Evolutionary conservation across 2,797 vertebrate genomes (phyloP), one percentile per base, ranked within the genome.

Genomic region (Phalloptychus januarius): DNA sequence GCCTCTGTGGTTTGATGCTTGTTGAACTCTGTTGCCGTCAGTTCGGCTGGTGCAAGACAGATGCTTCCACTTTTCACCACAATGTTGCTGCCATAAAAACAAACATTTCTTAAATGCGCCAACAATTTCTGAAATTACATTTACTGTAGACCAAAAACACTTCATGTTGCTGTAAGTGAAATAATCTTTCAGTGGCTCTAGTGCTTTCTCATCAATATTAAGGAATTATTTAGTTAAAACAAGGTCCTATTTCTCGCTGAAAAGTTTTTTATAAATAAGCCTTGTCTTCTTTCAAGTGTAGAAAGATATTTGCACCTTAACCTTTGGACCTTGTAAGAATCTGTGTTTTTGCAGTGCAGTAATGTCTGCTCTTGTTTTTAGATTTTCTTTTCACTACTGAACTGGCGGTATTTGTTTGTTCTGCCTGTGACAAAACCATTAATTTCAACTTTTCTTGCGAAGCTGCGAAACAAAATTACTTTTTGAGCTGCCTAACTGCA

Each of bases 1-100:
- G 46, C 20, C 4, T 11, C 36, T 36, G 72, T 36, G 80, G 78
- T 79, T 86, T 83, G 23, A 71, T 54, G n/a, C 58, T 74, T 20
- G 15, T 38, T 20, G 1, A 40, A 74, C 28, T 10, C 20, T 31
- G 44, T 10, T 15, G 45, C 52, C 54, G 2, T 20, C 25, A 23
- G 56, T 3, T 0, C 72, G 31, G 75, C 72, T 63, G 16, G 33
- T 71, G 65, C 12, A 2, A 79, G 48, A 81, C 74, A 23, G 31
- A 52, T 42, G 38, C 25, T 42, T 71, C 7, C 25, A 45, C 5
- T 33, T n/a, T n/a, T 50, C 44, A 81, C 71, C 70, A 74, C 67
- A 45, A 3, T 58, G 7, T 2, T 56, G 16, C 44, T 10, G 2
- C 38, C 40, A 28, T n/a, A 0, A 46, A 23, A 8, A n/a, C n/a